phyloP scores from a whole-genome alignment of 1,140 invertebrate species.

The Neodiprion pinetum region DNA sequence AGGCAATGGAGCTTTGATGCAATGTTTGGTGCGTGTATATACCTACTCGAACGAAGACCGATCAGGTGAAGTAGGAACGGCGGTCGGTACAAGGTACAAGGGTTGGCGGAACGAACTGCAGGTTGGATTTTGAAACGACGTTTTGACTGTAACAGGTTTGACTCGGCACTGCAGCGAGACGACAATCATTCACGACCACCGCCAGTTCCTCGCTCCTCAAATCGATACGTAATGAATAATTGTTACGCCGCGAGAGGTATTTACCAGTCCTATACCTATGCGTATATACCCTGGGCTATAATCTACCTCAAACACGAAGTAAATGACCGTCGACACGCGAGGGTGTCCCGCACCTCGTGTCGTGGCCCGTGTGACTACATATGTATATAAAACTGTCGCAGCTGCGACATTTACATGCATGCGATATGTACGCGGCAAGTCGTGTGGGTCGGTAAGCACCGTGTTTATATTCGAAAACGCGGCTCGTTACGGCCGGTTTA shows the following conservation, averaged over 20 bases:
- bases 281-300: background rate
- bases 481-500: too few relatives aligned
- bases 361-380: background rate
- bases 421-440: background rate
- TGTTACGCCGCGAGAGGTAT: background rate
- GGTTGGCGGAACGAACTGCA: background rate
- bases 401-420: too few relatives aligned
- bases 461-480: too few relatives aligned
- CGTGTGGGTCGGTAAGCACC: too few relatives aligned
- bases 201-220: background rate
- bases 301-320: constrained; percentile 12
- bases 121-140: background rate
- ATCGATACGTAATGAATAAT: background rate
- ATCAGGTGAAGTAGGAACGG: background rate
- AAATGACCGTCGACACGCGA: constrained; percentile 13
- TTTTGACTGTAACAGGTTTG: background rate
- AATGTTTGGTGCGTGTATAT: too few relatives aligned
- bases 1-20: too few relatives aligned
- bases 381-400: background rate
- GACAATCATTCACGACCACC: background rate
- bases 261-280: background rate
- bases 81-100: background rate
- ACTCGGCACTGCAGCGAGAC: too few relatives aligned
- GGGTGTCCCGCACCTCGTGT: background rate
- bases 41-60: too few relatives aligned